Evolutionary conservation across 2,113 vertebrate genomes (phyloP), one percentile per base, ranked within the genome.

Genomic region (Oreochromis aureus): DNA sequence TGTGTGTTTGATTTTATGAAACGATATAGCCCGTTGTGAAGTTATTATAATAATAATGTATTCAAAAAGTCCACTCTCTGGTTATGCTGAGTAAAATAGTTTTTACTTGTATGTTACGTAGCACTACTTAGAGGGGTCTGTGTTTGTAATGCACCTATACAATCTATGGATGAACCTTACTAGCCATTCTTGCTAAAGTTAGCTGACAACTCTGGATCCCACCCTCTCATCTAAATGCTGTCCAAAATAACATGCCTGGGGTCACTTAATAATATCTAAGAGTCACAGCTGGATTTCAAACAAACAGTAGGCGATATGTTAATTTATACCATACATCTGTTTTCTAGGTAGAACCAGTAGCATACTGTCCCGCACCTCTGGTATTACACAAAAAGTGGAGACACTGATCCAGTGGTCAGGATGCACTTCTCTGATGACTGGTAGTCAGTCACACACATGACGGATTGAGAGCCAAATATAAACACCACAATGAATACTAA

Each of bases 381-480:
- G 27, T 18, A 69, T 66, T 48, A 71, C 44, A 71, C 55, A 80
- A 56, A n/a, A 85, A 84, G 82, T 16, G 22, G 15, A 82, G 58
- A 69, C 85, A 87, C 80, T 87, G 12, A 32, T 12, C 61, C 16
- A 53, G 12, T 41, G 30, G 18, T 79, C 41, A 84, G 51, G 41
- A 87, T 58, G 56, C n/a, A 59, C 44, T 84, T 39, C 27, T 58
- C 69, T 27, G 7, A 59, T 53, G 30, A 8, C 36, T 18, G 81
- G 32, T 24, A 41, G 84, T 93, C 78, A 85, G 94, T 90, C 89
- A 87, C 84, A 87, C 91, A 91, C 54, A 90, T 88, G 91, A 93
- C 30, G 85, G 90, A 94, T 88, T 80, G 66, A 27, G 59, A 30
- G 85, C 63, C 89, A 88, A 92, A 94, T 84, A 88, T 86, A 86